These are phyloP conservation scores for Tuta absoluta DNA, from an alignment of 2,888 invertebrate genomes.

Conservation along the genomic window DNA sequence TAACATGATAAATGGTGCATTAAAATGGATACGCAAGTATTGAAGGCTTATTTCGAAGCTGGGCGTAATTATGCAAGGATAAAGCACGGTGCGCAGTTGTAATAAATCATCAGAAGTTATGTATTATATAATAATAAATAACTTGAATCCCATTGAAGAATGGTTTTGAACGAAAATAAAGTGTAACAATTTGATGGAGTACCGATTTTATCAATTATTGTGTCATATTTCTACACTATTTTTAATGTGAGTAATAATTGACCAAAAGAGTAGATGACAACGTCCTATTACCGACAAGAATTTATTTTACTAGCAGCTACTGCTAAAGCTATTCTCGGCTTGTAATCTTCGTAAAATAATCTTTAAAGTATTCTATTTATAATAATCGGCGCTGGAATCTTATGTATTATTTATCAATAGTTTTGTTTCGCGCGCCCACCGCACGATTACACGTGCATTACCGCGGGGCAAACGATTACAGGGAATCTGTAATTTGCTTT, in stretches of 20 bases:
- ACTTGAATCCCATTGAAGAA: neutral
- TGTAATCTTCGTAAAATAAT: neutral
- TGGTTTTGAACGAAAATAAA: too few relatives aligned
- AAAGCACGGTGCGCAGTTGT: conserved; percentile 3
- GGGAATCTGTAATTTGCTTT: conserved; percentile 27
- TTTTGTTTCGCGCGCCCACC: neutral
- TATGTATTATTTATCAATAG: conserved; percentile 15
- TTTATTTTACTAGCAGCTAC: too few relatives aligned
- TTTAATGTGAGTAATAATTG: too few relatives aligned
- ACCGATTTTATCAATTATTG: too few relatives aligned
- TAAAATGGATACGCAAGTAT: conserved; percentile 38
- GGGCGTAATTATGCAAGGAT: conserved; percentile 24
- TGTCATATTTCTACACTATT: too few relatives aligned
- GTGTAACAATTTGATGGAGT: too few relatives aligned
- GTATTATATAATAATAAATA: neutral
- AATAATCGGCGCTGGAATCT: neutral
- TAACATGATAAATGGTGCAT: conserved; percentile 55
- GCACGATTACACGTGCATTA: conserved; percentile 32
- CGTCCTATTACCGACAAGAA: too few relatives aligned
- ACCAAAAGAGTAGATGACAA: too few relatives aligned
- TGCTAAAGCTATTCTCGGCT: neutral
- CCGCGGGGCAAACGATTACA: conserved; percentile 25
- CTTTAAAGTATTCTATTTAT: neutral
- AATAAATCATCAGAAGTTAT: conserved; percentile 25
- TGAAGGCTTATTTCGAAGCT: conserved; percentile 6